Conservation (phyloP, 2,888 invertebrate species). For the Calameuta idolon region DNA sequence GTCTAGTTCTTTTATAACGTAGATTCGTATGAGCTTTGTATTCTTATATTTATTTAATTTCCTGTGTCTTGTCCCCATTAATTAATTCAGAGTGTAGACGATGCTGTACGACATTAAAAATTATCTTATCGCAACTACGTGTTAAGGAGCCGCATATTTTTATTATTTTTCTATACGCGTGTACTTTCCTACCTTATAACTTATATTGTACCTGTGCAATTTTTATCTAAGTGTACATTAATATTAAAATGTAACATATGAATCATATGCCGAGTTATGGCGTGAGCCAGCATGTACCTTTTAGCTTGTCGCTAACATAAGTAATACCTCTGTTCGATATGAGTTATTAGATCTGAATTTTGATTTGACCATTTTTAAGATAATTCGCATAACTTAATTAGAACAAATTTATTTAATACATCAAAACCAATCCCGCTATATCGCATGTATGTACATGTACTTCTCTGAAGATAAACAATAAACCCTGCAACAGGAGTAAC, state of each 20-base stretch:
- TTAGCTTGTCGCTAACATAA: background rate
- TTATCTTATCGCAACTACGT: background rate
- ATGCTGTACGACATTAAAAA: background rate
- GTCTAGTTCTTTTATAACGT: background rate
- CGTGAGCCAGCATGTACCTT: background rate
- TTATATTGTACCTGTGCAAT: constrained; percentile 9
- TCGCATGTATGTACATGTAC: constrained; percentile 7
- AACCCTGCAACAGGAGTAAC: background rate
- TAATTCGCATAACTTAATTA: background rate
- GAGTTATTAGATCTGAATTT: background rate
- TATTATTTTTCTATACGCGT: constrained; percentile 4
- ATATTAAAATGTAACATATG: constrained; percentile 4
- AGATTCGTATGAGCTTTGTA: background rate
- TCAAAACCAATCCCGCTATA: background rate
- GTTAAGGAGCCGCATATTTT: constrained; percentile 2
- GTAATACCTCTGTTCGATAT: background rate
- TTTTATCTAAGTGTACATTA: constrained; percentile 7
- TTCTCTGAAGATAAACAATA: constrained; percentile 3
- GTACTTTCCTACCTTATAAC: constrained; percentile 5
- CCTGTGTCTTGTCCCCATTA: background rate
- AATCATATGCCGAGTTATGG: background rate
- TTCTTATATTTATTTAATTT: background rate
- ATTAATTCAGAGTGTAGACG: background rate
- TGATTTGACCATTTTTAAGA: background rate
- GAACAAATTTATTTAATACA: background rate